These are phyloP conservation scores for Trichogramma evanescens DNA, from an alignment of 2,888 invertebrate genomes.

Conservation along the genomic window DNA sequence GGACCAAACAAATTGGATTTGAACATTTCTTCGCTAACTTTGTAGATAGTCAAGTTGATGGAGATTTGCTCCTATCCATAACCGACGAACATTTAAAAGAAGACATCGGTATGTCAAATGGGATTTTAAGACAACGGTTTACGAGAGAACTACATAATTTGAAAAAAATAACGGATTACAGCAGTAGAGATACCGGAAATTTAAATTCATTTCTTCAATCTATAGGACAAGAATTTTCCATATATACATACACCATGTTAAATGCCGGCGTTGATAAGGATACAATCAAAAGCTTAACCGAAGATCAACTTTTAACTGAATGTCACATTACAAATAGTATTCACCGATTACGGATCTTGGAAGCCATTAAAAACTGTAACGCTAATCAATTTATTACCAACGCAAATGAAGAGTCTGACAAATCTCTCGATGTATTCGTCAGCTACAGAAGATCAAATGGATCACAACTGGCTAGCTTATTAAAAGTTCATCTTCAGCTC, in stretches of 20 bases:
- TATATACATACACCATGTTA: slow-evolving; percentile 94
- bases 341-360: slow-evolving; percentile 83
- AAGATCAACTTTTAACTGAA: slow-evolving; percentile 84
- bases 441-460: slow-evolving; percentile 96
- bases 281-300: slow-evolving; percentile 75
- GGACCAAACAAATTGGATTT: slow-evolving; percentile 98
- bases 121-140: slow-evolving; percentile 88
- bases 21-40: slow-evolving; percentile 77
- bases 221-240: slow-evolving; percentile 84
- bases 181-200: slow-evolving; percentile 86
- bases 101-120: slow-evolving; percentile 89
- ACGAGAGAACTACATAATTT: slow-evolving; percentile 85
- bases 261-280: slow-evolving; percentile 92
- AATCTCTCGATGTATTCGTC: slow-evolving; percentile 93
- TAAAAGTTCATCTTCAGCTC: slow-evolving; percentile 94
- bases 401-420: slow-evolving; percentile 68
- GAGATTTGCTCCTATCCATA: slow-evolving; percentile 86
- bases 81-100: slow-evolving; percentile 86
- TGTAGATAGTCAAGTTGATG: slow-evolving; percentile 88
- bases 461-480: slow-evolving; percentile 87
- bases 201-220: slow-evolving; percentile 77
- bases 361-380: slow-evolving; percentile 64
- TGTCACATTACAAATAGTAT: slow-evolving; percentile 92
- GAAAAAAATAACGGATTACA: slow-evolving; percentile 94
- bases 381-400: slow-evolving; percentile 39